Conservation (phyloP, 2,113 vertebrate genomes). For the Centrocercus urophasianus region DNA sequence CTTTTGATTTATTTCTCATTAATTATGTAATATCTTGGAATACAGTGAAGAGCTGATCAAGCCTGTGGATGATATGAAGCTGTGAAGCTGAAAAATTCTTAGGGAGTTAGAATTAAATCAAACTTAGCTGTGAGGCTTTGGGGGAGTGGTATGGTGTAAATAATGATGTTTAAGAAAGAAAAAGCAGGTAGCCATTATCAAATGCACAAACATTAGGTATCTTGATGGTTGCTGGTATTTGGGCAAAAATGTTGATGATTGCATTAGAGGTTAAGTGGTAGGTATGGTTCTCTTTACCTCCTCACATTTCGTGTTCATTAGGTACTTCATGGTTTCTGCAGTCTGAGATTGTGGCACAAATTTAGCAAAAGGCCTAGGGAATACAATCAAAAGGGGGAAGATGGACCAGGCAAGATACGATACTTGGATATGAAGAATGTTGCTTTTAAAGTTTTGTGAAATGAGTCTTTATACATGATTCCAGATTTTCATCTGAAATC, state of each 20-base stretch:
- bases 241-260: background rate
- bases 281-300: too few species aligned
- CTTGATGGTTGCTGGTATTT: background rate
- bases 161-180: background rate
- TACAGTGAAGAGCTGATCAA: background rate
- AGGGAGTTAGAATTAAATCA: background rate
- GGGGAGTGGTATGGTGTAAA: background rate
- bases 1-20: slow-evolving; percentile 4
- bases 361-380: background rate
- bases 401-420: background rate
- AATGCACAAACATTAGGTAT: background rate
- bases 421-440: background rate
- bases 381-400: background rate
- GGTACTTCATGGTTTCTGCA: background rate
- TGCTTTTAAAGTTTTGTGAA: background rate
- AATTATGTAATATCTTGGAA: background rate
- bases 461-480: background rate
- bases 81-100: background rate
- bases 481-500: background rate
- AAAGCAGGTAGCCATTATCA: background rate
- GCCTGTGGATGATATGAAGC: background rate
- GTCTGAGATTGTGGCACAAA: background rate
- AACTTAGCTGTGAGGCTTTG: background rate
- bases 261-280: background rate
- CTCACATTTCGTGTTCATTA: background rate